Evolutionary conservation across 2,113 vertebrate species (phyloP), one percentile per base, ranked within the genome.

Genomic region (Pelecanoides urinatrix): DNA sequence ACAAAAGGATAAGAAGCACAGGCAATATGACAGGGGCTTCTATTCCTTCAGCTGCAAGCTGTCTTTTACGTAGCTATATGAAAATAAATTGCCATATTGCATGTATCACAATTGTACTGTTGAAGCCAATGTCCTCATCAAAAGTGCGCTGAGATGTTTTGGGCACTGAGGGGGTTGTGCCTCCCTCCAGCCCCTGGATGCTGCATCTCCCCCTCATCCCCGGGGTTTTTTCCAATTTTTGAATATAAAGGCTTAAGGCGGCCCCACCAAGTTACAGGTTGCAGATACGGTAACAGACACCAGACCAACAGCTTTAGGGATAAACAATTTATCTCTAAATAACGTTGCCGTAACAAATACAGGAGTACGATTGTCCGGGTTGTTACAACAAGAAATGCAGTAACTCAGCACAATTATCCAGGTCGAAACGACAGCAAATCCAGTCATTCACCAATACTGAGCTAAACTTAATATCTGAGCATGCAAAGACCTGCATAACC

Each of bases 351-450:
- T 65, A 40, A 13, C 27, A 42, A 45, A 21, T 8, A 13, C 3
- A 13, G 63, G 25, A 3, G 13, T 10, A 1, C 0, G 0, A 6
- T 16, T 15, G 11, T 66, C 45, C 5, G 7, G 1, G 5, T 8
- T 22, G 17, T 55, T 40, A n/a, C 30, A 56, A 16, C 2, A 62
- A 32, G 49, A 59, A 65, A 32, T 47, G 38, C 50, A 42, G 61
- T 49, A 52, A 53, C 26, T 70, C 62, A 10, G 3, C 22, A 4
- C 16, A 2, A 0, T 27, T 53, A 44, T 10, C 53, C 6, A 10
- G 8, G 3, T 14, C 5, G 7, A 42, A 68, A 42, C 1, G 0
- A 34, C 13, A 63, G 12, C 58, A 50, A 4, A 32, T 9, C 45
- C 42, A 21, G 15, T 49, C 50, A 8, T 11, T 71, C 27, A 11